Percentiles rank a stretch among this genome's conserved stretches.
These are phyloP conservation scores for Lagocephalus sceleratus DNA, from an alignment of 2,797 vertebrate species.

Conservation along the genomic window DNA sequence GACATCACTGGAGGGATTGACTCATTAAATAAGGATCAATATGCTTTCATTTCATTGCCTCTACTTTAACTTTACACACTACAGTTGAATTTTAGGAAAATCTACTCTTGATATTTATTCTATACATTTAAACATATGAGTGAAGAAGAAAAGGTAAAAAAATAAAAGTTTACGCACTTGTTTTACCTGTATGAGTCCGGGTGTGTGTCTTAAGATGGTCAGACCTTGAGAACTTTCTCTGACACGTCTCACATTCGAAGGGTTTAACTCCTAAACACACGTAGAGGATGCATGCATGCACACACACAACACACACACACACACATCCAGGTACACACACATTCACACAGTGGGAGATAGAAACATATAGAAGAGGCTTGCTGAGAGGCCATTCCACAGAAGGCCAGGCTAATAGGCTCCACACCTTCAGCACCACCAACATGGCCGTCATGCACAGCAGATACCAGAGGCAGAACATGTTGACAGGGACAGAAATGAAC, in stretches of 20 bases:
- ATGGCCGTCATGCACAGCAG: slow-evolving; percentile 50
- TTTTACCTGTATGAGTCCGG: slow-evolving; percentile 99
- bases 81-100: not conserved
- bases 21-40: slow-evolving; percentile 1
- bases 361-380: slow-evolving; percentile 71
- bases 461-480: not conserved
- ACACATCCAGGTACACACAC: slow-evolving; percentile 25
- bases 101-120: not conserved
- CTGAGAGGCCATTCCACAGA: slow-evolving; percentile 63
- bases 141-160: slow-evolving; percentile 89
- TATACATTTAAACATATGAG: slow-evolving; percentile 27
- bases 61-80: not conserved
- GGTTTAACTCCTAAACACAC: slow-evolving; percentile 91
- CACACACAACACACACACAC: slow-evolving; percentile 24
- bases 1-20: not conserved
- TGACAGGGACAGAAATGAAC: not conserved
- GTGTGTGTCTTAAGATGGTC: slow-evolving; percentile 99
- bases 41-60: not conserved
- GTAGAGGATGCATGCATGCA: slow-evolving; percentile 58
- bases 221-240: slow-evolving; percentile 98
- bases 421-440: slow-evolving; percentile 11
- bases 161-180: slow-evolving; percentile 99
- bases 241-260: slow-evolving; percentile 99
- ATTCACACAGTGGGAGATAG: slow-evolving; percentile 58
- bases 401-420: slow-evolving; percentile 43